phyloP scores from a whole-genome alignment of 2,888 invertebrate genomes.

The Philhelius pedissequus region DNA sequence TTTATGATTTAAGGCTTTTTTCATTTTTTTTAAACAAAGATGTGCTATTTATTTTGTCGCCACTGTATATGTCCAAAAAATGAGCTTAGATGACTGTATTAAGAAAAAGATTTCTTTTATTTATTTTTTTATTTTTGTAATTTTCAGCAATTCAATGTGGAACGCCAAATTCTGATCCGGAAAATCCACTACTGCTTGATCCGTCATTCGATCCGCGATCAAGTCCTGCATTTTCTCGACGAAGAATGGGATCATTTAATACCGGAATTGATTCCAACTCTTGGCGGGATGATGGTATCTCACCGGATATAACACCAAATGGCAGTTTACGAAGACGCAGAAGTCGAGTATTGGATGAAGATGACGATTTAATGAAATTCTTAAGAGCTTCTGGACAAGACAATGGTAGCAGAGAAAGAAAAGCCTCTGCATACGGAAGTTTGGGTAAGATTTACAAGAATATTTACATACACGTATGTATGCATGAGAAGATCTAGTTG shows the following conservation, averaged over 20 bases:
- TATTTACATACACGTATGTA: neutral
- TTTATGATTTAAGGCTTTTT: too few relatives aligned
- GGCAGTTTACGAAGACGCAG: conserved; percentile 90
- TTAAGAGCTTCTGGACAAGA: conserved; percentile 88
- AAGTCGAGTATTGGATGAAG: conserved; percentile 89
- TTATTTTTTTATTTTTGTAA: neutral
- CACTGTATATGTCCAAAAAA: too few relatives aligned
- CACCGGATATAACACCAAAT: conserved; percentile 90
- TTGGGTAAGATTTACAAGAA: conserved; percentile 81
- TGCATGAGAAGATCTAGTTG: neutral
- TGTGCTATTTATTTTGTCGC: too few relatives aligned
- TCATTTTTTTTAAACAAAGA: too few relatives aligned
- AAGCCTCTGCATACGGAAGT: conserved; percentile 87
- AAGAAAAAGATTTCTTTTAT: too few relatives aligned
- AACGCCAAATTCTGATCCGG: conserved; percentile 86
- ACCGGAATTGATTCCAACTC: conserved; percentile 77
- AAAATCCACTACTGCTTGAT: conserved; percentile 87
- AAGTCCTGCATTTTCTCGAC: conserved; percentile 84
- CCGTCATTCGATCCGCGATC: conserved; percentile 87
- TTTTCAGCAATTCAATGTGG: conserved; percentile 83
- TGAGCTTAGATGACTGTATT: too few relatives aligned
- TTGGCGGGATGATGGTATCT: conserved; percentile 75
- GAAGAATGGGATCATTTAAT: conserved; percentile 85
- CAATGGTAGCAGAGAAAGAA: conserved; percentile 85
- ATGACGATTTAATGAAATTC: conserved; percentile 93